phyloP scores from a whole-genome alignment of 2,113 vertebrate genomes.

The Acanthochromis polyacanthus region DNA sequence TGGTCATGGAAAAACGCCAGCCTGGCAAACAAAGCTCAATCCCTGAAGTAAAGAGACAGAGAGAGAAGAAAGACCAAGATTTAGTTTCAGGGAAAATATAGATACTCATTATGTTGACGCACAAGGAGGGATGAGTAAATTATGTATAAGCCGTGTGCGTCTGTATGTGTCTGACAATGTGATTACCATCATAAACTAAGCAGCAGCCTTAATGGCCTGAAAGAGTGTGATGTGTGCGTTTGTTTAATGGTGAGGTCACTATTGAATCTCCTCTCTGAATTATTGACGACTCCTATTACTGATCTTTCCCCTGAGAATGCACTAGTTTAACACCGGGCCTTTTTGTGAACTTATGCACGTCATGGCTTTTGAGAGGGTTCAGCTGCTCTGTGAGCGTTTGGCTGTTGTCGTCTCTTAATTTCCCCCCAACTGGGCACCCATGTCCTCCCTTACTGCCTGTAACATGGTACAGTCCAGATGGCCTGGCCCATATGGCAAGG shows the following conservation, averaged over 20 bases:
- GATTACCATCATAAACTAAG: constrained; percentile 21
- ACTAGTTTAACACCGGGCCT: constrained; percentile 39
- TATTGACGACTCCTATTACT: constrained; percentile 47
- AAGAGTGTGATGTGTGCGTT: constrained; percentile 37
- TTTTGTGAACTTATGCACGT: constrained; percentile 16
- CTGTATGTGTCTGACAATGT: constrained; percentile 1
- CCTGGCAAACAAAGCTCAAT: constrained; percentile 95
- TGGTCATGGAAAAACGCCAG: constrained; percentile 97
- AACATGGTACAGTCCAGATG: constrained; percentile 79
- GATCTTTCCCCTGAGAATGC: constrained; percentile 48
- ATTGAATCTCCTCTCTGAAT: constrained; percentile 59
- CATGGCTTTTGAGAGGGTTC: constrained; percentile 16
- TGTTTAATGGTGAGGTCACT: constrained; percentile 46
- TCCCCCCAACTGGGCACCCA: constrained; percentile 9
- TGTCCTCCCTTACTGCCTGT: constrained; percentile 36
- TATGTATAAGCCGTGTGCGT: constrained; percentile 7
- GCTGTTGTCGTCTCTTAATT: constrained; percentile 25
- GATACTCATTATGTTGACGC: neutral
- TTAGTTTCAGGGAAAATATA: constrained; percentile 14
- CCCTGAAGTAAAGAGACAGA: constrained; percentile 79
- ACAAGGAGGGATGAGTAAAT: neutral
- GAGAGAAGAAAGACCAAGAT: constrained; percentile 8
- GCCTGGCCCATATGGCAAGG: constrained; percentile 75
- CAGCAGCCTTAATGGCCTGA: constrained; percentile 19
- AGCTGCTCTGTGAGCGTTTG: constrained; percentile 28